Base-by-base conservation (phyloP, 2,797 vertebrate species). In the Natrix natrix region DNA sequence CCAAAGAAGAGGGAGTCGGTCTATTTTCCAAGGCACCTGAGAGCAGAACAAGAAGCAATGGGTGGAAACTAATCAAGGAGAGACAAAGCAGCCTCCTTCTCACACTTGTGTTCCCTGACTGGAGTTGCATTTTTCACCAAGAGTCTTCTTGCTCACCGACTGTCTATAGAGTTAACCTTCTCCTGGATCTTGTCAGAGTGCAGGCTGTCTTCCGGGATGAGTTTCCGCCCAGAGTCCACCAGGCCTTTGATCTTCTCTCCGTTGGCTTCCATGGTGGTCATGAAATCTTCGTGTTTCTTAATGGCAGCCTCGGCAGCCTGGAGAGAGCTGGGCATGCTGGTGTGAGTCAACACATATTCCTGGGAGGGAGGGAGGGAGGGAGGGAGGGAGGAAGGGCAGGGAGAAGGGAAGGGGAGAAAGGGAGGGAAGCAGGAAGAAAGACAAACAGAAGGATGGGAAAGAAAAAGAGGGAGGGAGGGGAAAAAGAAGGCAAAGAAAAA, bases 331-430 rank as follows among this genome's bases (percentile, higher is more conserved):
- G 99, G 98, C 99, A 99, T 98, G 97, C 99, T 99, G 78, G 98
- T 98, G 97, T 99, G 99, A 2, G 99, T 98, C 92, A 99, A 96
- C 32, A 98, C 97, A 1, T 99, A 99, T 94, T 99, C 99, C 99
- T 99, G 96, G 86, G 57, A 32, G 90, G 37, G 95, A 74, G 5
- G 6, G 5, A 12, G 48, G 3, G 16, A 2, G 24, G 22, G 22
- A 37, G 59, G 59, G 20, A 61, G 61, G 4, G 61, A 66, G 61
- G 26, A 11, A 28, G 5, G 1, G 61, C 12, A 26, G 24, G 60
- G 22, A 22, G 17, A 1, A 2, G 22, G 17, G 20, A 8, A 56
- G 55, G 3, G 3, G 11, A 5, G 6, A 5, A 5, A n/a, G 10
- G 61, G 26, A n/a, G 6, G 14, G 5, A 69, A 16, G 59, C 20